A percentile compares a stretch with the other conserved stretches of the same genome.
phyloP scores from a whole-genome alignment of 1,140 invertebrate species.

The Heliconius nattereri region DNA sequence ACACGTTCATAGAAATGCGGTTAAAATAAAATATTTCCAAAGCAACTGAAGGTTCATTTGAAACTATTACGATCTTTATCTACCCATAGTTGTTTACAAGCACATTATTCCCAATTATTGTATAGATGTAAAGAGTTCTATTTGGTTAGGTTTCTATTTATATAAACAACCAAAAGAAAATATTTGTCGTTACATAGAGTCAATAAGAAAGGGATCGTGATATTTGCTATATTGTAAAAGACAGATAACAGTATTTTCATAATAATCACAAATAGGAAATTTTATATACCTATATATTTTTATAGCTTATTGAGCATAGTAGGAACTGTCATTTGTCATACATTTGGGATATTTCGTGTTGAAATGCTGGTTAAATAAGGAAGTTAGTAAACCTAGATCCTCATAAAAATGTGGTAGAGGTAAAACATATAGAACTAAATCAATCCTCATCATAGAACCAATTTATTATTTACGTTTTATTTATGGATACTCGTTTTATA shows the following conservation, averaged over 20 bases:
- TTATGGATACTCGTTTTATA: no score
- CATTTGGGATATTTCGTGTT: no score
- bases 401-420: no score
- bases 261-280: background rate
- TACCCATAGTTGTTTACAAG: background rate
- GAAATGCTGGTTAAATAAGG: no score
- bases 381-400: no score
- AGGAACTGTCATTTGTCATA: no score
- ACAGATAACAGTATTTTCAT: background rate
- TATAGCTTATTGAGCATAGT: no score
- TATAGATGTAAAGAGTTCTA: background rate
- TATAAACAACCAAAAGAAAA: background rate
- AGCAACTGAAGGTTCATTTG: background rate
- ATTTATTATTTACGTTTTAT: no score
- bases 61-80: background rate
- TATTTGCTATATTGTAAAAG: background rate
- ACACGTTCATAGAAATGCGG: no score
- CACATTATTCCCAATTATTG: background rate
- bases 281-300: background rate
- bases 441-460: no score
- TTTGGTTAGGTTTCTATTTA: constrained; percentile 1
- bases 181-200: background rate
- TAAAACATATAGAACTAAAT: no score
- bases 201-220: background rate
- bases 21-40: background rate